Base-by-base conservation (phyloP, 2,113 vertebrate species). In the Galeopterus variegatus region DNA sequence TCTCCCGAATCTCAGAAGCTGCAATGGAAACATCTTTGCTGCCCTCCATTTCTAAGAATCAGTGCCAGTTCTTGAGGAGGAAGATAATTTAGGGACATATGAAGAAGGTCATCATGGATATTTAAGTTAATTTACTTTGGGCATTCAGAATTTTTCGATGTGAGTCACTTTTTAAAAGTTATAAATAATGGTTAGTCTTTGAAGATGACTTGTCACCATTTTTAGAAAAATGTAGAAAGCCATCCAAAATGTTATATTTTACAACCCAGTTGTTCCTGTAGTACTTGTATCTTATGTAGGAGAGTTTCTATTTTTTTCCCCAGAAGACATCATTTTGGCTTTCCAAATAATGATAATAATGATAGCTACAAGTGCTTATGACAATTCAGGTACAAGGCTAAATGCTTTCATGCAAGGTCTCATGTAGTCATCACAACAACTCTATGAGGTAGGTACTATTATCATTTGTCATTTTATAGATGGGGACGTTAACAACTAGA, bases 151-250 rank as follows among this genome's bases (percentile, higher is more conserved):
- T 82, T 89, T 90, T 95, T 82, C 81, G 86, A 64, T 86, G 24
- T 94, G 93, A 97, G 93, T 97, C 96, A 95, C 69, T 94, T 93
- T 88, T 79, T 23, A 90, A 87, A 92, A 92, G 64, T 95, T 95
- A 94, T 79, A 92, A 96, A 95, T 95, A 93, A 85, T 81, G 21
- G 48, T 94, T 94, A 69, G 56, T 94, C 73, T 95, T 83, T 81
- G 86, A 64, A 88, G 82, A 62, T 94, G 73, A 90, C 76, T 95
- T 58, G 33, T 70, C 83, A 83, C 60, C 31, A 65, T 84, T 92
- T 94, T 96, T 85, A 88, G 83, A 95, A 93, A 85, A 60, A 88
- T 85, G 48, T 60, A 60, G 60, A 93, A 95, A 96, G 45, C 31
- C 70, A 93, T 87, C 70, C 80, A 94, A 95, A 90, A 31, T 58